These are phyloP conservation scores for Agapornis canus DNA, from an alignment of 2,797 vertebrate genomes.

Conservation along the genomic window DNA sequence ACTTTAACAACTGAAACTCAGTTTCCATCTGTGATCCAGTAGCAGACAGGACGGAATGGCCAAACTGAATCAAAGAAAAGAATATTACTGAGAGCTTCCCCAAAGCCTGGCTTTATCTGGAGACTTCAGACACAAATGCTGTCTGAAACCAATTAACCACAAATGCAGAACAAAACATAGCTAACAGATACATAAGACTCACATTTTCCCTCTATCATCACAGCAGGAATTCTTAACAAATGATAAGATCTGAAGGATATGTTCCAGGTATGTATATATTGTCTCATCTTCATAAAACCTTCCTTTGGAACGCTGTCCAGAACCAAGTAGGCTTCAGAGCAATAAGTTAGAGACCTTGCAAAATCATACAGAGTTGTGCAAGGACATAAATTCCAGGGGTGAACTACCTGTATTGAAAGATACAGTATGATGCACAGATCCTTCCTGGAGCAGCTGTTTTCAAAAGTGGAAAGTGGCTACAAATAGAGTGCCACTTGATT, in stretches of 20 bases:
- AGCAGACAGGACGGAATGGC: neutral
- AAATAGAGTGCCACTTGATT: constrained; percentile 36
- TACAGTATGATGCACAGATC: neutral
- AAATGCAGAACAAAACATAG: neutral
- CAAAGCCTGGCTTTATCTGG: neutral
- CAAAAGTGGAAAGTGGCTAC: constrained; percentile 9
- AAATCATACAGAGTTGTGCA: neutral
- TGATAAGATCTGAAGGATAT: neutral
- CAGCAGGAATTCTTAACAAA: neutral
- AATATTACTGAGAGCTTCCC: neutral
- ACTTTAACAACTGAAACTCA: neutral
- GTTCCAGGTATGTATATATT: accelerated
- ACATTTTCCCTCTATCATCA: neutral
- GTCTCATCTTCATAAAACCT: neutral
- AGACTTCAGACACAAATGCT: neutral
- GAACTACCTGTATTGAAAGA: neutral
- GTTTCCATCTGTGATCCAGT: neutral
- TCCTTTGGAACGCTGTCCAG: neutral
- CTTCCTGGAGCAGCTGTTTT: constrained; percentile 43
- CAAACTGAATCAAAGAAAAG: neutral
- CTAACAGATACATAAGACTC: neutral
- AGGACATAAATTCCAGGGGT: neutral
- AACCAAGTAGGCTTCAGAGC: neutral
- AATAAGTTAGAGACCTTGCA: neutral
- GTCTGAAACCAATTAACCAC: neutral